phyloP scores from a whole-genome alignment of 1,140 invertebrate species.

The Eumeta japonica region DNA sequence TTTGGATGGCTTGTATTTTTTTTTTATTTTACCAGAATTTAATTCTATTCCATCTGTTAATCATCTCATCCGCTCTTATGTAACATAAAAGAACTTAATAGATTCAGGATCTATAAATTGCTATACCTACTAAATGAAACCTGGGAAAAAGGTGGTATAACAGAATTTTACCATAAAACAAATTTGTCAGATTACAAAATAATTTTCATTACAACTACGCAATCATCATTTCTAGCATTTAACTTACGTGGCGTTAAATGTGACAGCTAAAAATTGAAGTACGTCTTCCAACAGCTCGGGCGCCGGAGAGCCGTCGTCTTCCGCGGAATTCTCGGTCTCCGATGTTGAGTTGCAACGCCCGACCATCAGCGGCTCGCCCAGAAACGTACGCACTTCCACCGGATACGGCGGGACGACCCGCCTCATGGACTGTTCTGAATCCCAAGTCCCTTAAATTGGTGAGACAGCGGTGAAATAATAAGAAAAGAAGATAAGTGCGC shows the following conservation, averaged over 20 bases:
- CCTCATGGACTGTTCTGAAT: conserved; percentile 24
- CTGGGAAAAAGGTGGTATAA: too few relatives aligned
- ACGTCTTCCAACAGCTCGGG: conserved; percentile 35
- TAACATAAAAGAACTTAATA: too few relatives aligned
- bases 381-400: conserved; percentile 45
- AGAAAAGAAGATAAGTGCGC: not conserved
- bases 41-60: too few relatives aligned
- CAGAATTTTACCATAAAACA: too few relatives aligned
- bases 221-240: too few relatives aligned
- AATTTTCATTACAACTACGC: too few relatives aligned
- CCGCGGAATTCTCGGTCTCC: conserved; percentile 17
- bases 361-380: conserved; percentile 37
- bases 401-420: conserved; percentile 30
- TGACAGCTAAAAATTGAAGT: conserved; percentile 32
- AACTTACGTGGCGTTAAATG: conserved; percentile 46
- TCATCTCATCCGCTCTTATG: too few relatives aligned
- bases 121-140: too few relatives aligned
- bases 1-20: too few relatives aligned
- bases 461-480: conserved; percentile 1
- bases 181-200: too few relatives aligned
- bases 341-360: conserved; percentile 37
- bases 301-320: conserved; percentile 30
- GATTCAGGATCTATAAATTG: too few relatives aligned
- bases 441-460: conserved; percentile 43
- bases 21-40: too few relatives aligned